These are phyloP conservation scores for Athalia cordata DNA, from an alignment of 2,888 invertebrate species.

Conservation along the genomic window DNA sequence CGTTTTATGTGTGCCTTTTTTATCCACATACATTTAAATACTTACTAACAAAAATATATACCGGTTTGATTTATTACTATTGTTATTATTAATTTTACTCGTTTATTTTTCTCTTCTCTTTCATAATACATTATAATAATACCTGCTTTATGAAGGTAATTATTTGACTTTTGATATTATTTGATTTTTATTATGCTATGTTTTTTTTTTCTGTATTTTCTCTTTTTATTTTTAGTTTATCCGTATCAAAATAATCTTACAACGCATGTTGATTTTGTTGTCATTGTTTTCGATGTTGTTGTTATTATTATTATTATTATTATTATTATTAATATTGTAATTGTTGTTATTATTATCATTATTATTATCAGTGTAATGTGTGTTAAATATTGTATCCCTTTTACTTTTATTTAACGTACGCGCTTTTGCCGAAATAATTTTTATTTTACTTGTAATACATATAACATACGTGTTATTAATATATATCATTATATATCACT, in stretches of 20 bases:
- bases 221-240: slow-evolving; percentile 1
- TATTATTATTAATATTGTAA: not conserved
- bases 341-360: no score
- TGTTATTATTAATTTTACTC: not conserved
- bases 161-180: not conserved
- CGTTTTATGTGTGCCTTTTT: slow-evolving; percentile 1
- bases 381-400: no score
- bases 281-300: not conserved
- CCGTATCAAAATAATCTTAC: not conserved
- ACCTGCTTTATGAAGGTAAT: not conserved
- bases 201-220: not conserved
- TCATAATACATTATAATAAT: not conserved
- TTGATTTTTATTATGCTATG: not conserved
- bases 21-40: not conserved
- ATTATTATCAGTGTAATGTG: no score
- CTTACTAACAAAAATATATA: slow-evolving; percentile 24
- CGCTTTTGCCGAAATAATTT: no score
- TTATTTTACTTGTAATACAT: no score
- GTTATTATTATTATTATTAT: not conserved
- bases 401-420: no score
- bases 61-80: slow-evolving; percentile 11
- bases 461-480: no score
- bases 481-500: no score
- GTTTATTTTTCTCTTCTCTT: not conserved
- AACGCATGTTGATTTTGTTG: not conserved